Base-by-base conservation (phyloP, 2,113 vertebrate species). In the Camelus dromedarius region DNA sequence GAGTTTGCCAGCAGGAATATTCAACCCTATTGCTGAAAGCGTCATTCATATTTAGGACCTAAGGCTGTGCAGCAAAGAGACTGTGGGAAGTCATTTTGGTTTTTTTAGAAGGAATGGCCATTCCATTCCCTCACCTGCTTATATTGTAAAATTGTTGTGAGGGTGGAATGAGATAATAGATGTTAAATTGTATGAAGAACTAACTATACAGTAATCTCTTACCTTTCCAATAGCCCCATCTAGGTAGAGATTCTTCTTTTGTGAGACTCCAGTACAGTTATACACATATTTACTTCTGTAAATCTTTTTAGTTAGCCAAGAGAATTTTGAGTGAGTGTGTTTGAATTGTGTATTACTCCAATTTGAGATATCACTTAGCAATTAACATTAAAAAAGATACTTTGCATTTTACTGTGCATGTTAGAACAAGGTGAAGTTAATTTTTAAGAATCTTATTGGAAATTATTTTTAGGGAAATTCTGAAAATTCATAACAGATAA, bases 151-250 rank as follows among this genome's bases (percentile, higher is more conserved):
- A 87, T 91, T 75, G 35, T 92, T 92, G 85, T 91, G 60, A 96
- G 67, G 48, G 38, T 93, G 9, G 48, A 93, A 87, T 97, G 81
- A 97, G 56, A 88, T 95, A 93, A 84, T 91, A 96, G 85, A 73
- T 96, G 42, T 86, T 80, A 94, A 86, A 73, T 24, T 69, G 6
- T 54, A 75, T 48, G 8, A 85, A 80, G 26, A 80, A 56, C 52
- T 93, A 80, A 56, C 52, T 93, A 8, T 50, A 66, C 12, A 35
- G 13, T 56, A 66, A 83, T 91, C 15, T 10, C 9, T 86, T 96
- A 54, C 28, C 38, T 93, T 97, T 79, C 50, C 64, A 70, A 75
- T 56, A 88, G n/a, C 38, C 35, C 46, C 79, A 64, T 89, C 13
- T 72, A 84, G 77, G 30, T 86, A 93, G 80, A 93, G 32, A 60